A percentile compares a stretch with the other conserved stretches of the same genome.
These are phyloP conservation scores for Dicerorhinus sumatrensis DNA, from an alignment of 2,113 vertebrate genomes.

Conservation along the genomic window DNA sequence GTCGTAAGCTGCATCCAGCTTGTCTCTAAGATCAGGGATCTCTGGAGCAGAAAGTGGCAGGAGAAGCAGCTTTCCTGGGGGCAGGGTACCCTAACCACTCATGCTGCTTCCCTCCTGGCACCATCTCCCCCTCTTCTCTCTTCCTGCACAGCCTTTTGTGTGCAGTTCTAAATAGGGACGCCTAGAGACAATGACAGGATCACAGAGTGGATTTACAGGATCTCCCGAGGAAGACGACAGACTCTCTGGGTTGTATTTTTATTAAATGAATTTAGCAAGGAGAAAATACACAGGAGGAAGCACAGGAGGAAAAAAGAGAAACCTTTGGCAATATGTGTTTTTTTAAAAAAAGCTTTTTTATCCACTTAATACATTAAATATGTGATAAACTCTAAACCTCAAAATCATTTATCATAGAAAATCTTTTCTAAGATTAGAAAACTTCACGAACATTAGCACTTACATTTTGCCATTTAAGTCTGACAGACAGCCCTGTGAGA, in stretches of 20 bases:
- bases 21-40: background rate
- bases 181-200: background rate
- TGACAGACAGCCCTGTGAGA: background rate
- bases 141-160: background rate
- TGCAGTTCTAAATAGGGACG: background rate
- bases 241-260: background rate
- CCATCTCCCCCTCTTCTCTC: background rate
- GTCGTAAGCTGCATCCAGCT: background rate
- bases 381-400: background rate
- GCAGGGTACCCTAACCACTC: background rate
- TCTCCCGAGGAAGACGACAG: background rate
- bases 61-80: background rate
- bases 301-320: background rate
- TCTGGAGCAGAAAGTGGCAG: background rate
- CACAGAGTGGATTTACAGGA: background rate
- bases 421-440: background rate
- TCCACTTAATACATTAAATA: constrained; percentile 36
- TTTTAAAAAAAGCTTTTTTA: background rate
- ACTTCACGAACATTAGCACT: background rate
- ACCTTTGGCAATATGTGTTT: background rate
- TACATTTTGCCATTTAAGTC: background rate
- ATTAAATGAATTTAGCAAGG: background rate
- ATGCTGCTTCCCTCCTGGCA: background rate
- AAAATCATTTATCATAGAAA: background rate
- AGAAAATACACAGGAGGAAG: background rate